phyloP scores from a whole-genome alignment of 1,140 invertebrate genomes.

The Musca vetustissima region DNA sequence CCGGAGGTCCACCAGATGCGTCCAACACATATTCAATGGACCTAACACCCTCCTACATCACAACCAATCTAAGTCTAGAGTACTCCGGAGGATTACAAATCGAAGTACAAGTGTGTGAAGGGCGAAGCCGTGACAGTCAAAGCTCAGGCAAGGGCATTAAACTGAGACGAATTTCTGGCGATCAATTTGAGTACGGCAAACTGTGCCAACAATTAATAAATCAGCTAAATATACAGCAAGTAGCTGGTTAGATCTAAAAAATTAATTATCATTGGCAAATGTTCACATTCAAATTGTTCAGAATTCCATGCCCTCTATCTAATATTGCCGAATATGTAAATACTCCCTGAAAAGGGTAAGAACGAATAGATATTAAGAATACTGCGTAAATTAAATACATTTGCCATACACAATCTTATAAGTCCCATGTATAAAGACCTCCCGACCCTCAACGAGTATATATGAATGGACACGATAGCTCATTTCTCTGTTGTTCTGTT shows the following conservation, averaged over 20 bases:
- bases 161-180: conserved; percentile 86
- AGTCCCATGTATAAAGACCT: no score
- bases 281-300: no score
- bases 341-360: no score
- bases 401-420: no score
- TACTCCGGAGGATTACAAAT: conserved; percentile 86
- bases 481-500: no score
- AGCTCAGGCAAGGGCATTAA: conserved; percentile 74
- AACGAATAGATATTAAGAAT: no score
- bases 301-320: no score
- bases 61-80: conserved; percentile 68
- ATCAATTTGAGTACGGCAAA: conserved; percentile 86
- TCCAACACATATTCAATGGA: conserved; percentile 18
- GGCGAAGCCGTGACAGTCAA: conserved; percentile 67
- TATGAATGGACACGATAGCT: no score
- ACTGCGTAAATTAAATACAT: no score
- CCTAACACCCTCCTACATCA: conserved; percentile 36
- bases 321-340: no score
- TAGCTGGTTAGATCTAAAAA: conserved; percentile 37
- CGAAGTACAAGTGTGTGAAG: conserved; percentile 80
- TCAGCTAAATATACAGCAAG: conserved; percentile 74
- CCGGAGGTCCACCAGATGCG: background rate
- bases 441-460: no score
- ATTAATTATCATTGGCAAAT: background rate
- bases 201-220: conserved; percentile 88